A percentile compares a stretch with the other conserved stretches of the same genome.
phyloP scores from a whole-genome alignment of 2,888 invertebrate species.

The Elegia similella region DNA sequence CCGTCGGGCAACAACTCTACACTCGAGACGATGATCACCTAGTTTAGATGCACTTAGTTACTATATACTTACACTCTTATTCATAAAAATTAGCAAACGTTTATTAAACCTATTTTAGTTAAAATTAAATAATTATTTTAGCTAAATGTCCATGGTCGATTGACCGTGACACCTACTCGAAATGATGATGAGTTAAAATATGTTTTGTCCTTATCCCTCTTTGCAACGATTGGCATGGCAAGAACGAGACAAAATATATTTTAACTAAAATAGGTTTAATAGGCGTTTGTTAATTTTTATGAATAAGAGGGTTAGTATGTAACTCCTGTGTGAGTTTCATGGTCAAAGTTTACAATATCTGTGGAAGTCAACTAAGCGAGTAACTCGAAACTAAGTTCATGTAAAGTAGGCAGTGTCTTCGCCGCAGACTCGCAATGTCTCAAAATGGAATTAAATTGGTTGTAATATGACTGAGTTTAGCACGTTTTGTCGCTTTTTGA shows the following conservation, averaged over 20 bases:
- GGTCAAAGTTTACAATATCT: not conserved
- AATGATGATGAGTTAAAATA: no score
- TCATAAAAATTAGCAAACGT: no score
- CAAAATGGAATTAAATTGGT: constrained; percentile 8
- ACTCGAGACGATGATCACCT: constrained; percentile 3
- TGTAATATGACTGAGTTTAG: constrained; percentile 1
- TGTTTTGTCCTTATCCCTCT: no score
- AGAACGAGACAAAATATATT: no score
- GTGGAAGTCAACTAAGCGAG: not conserved
- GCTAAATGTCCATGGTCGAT: no score
- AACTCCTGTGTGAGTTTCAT: not conserved
- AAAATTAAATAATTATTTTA: no score
- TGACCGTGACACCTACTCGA: no score
- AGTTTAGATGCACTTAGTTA: constrained; percentile 5
- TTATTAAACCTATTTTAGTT: no score
- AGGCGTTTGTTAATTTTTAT: no score
- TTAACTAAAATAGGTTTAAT: no score
- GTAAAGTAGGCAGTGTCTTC: constrained; percentile 4
- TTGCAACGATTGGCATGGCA: no score
- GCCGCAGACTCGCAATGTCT: constrained; percentile 1
- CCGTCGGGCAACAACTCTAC: constrained; percentile 37
- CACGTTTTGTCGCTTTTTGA: not conserved
- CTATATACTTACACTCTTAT: not conserved
- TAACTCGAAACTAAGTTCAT: not conserved
- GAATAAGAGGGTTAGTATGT: no score